A percentile compares a stretch with the other conserved stretches of the same genome.
Conservation (phyloP, 2,888 invertebrate species). For the Cybosia mesomella region DNA sequence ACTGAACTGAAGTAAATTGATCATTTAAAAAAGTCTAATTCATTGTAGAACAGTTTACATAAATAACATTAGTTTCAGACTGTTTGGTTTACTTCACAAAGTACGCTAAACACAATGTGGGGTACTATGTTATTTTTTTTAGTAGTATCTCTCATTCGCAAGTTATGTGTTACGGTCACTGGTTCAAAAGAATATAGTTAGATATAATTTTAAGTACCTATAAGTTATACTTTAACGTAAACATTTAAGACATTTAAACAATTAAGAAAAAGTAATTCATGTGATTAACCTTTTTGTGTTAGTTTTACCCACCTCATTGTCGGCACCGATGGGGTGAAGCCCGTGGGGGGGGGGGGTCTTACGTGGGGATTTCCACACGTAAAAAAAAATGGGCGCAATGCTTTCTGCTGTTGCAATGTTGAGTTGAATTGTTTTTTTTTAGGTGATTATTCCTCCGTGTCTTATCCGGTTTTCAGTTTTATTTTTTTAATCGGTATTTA, state of each 20-base stretch:
- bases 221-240: background rate
- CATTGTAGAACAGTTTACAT: background rate
- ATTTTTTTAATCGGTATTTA: too few species aligned
- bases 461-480: too few species aligned
- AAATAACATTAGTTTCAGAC: background rate
- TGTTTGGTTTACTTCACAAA: background rate
- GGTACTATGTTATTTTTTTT: background rate
- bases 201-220: background rate
- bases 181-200: background rate
- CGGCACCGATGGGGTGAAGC: too few species aligned
- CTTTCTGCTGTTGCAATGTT: too few species aligned
- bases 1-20: background rate
- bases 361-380: too few species aligned
- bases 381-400: too few species aligned
- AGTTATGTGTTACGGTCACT: constrained; percentile 1
- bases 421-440: too few species aligned
- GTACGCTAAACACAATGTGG: background rate
- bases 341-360: too few species aligned
- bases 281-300: too few species aligned
- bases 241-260: background rate
- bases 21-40: background rate
- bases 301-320: too few species aligned
- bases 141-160: background rate
- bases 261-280: too few species aligned
- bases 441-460: too few species aligned